Evolutionary conservation across 2,888 invertebrate genomes (phyloP).

Genomic region (Rhimphoctona megacephalus): DNA sequence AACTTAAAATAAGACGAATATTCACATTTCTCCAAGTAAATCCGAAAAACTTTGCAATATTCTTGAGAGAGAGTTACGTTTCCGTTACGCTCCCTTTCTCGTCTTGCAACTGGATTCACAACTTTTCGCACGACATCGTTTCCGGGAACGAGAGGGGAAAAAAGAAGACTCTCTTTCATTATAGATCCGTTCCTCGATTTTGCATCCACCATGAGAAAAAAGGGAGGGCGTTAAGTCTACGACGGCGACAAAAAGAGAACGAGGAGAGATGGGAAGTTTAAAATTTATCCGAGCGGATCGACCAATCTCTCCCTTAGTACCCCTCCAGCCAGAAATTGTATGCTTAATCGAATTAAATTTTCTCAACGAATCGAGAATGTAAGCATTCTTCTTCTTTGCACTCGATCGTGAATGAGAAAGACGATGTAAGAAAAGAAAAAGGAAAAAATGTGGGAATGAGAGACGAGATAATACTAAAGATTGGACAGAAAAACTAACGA

Average conservation of each 20-base stretch:
- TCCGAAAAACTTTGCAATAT: constrained; percentile 61
- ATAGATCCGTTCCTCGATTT: constrained; percentile 47
- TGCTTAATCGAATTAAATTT: constrained; percentile 70
- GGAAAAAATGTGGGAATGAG: not conserved
- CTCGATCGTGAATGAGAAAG: constrained; percentile 23
- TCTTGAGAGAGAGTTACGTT: constrained; percentile 30
- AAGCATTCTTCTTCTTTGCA: constrained; percentile 36
- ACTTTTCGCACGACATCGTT: constrained; percentile 68
- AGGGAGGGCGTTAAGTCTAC: constrained; percentile 20
- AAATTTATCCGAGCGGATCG: constrained; percentile 65
- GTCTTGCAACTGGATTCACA: constrained; percentile 30
- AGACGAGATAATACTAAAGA: constrained; percentile 7
- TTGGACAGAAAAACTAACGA: constrained; percentile 52
- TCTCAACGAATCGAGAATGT: constrained; percentile 45
- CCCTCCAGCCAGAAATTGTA: constrained; percentile 62
- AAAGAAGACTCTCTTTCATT: constrained; percentile 28
- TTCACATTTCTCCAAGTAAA: constrained; percentile 43
- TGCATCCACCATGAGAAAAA: constrained; percentile 16
- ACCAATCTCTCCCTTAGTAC: constrained; percentile 12
- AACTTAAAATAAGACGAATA: constrained; percentile 59
- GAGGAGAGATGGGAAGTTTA: constrained; percentile 55
- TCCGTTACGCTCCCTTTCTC: not conserved
- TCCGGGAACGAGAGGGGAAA: constrained; percentile 39
- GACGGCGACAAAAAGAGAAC: constrained; percentile 29
- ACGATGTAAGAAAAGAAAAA: constrained; percentile 29